Base-by-base conservation (phyloP, 2,888 invertebrate genomes). In the Hirtodrosophila alboralis region DNA sequence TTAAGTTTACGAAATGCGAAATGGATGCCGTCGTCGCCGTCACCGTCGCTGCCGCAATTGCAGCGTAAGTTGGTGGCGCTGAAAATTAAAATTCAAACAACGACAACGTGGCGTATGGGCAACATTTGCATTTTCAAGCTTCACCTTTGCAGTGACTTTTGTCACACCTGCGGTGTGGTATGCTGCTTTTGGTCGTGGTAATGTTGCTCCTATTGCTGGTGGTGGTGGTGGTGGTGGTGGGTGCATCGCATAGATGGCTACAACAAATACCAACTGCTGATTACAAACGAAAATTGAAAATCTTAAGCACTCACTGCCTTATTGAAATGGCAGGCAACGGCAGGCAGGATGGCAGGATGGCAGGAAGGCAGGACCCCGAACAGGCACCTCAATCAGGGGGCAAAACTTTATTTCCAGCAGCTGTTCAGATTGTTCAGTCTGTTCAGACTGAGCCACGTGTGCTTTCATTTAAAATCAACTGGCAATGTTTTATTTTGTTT, bases 231-330 rank as follows among this genome's bases (percentile, higher is more conserved):
- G n/a, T 34, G 12, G 8, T 45, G 47, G 21, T 21, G 33, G 23
- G 34, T 53, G 38, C 43, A 48, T 8, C 47, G 56, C 38, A 10
- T 40, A 43, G 41, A 10, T 48, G 44, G 13, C 26, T 31, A 41
- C 63, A 57, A 45, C 67, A 67, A 41, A 60, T 58, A 61, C 70
- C 65, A 71, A 30, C 62, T 66, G 64, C 71, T 84, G 80, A 81
- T 85, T 85, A 81, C 86, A 70, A 85, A 68, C 54, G 80, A 86
- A 81, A 81, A 86, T 81, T 81, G 80, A 81, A 81, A 81, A 85
- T 79, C 84, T 81, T 81, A 86, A 84, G 84, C 63, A 57, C 59
- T 65, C 63, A 57, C 59, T 65, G 52, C 63, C 61, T 74, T 84
- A 84, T 84, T 77, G 83, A 84, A 77, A 77, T 56, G 53, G 56